Percentiles rank a stretch among this genome's conserved stretches.
Conservation (phyloP, 2,888 invertebrate genomes). For the Diploptera punctata region DNA sequence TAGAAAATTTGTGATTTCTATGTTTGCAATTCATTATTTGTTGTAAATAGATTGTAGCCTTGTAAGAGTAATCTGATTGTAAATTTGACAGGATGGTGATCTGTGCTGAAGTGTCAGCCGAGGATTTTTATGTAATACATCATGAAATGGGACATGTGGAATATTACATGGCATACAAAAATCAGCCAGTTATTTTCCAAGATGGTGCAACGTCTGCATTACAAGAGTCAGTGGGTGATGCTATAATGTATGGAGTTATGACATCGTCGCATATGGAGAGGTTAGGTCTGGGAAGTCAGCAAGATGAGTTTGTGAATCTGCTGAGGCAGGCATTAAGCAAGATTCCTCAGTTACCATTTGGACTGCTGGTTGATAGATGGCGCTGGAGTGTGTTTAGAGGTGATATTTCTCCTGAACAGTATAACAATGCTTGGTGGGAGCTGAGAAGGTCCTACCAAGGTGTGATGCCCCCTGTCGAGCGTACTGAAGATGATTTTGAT, state of each 20-base stretch:
- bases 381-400: slow-evolving; percentile 74
- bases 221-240: slow-evolving; percentile 77
- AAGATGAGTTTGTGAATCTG: slow-evolving; percentile 60
- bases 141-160: slow-evolving; percentile 80
- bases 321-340: slow-evolving; percentile 67
- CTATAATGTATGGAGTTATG: slow-evolving; percentile 70
- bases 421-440: slow-evolving; percentile 70
- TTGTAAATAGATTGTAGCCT: too few relatives aligned
- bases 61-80: too few relatives aligned
- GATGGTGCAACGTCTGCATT: slow-evolving; percentile 75
- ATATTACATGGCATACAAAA: slow-evolving; percentile 72
- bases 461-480: slow-evolving; percentile 60
- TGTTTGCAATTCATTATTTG: too few relatives aligned
- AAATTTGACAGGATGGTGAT: slow-evolving; percentile 70
- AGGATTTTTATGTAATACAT: slow-evolving; percentile 70
- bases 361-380: slow-evolving; percentile 71
- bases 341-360: slow-evolving; percentile 74
- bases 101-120: slow-evolving; percentile 65
- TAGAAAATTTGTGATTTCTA: too few relatives aligned
- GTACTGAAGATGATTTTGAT: slow-evolving; percentile 68
- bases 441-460: slow-evolving; percentile 65
- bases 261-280: slow-evolving; percentile 70
- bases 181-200: slow-evolving; percentile 69
- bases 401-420: slow-evolving; percentile 54
- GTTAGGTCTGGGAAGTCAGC: slow-evolving; percentile 60